phyloP scores from a whole-genome alignment of 2,888 invertebrate genomes.

The Seladonia tumulorum region DNA sequence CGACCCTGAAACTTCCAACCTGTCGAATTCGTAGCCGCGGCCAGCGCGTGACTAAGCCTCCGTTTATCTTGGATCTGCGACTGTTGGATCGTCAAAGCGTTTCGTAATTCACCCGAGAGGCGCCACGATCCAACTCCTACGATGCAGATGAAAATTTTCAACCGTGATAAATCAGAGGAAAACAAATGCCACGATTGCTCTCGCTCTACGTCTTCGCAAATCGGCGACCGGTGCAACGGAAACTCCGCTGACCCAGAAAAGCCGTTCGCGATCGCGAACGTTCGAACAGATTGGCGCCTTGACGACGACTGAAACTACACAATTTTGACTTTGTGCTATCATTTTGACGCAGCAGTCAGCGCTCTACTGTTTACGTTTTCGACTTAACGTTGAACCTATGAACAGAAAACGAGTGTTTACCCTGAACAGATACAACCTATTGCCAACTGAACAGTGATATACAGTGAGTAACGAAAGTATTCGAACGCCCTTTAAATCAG shows the following conservation, averaged over 20 bases:
- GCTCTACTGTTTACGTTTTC: too few species aligned
- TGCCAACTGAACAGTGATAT: too few species aligned
- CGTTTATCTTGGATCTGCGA: constrained; percentile 39
- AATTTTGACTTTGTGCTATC: too few species aligned
- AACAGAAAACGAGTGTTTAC: too few species aligned
- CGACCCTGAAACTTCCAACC: constrained; percentile 53
- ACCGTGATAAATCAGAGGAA: not conserved
- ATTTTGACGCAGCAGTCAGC: too few species aligned
- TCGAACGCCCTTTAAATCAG: too few species aligned
- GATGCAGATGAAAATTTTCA: not conserved
- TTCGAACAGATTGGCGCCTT: too few species aligned
- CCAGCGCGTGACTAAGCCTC: constrained; percentile 30
- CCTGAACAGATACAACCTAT: too few species aligned
- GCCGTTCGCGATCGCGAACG: not conserved
- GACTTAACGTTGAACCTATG: too few species aligned
- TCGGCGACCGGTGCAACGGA: constrained; percentile 45
- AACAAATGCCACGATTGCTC: not conserved
- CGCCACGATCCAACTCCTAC: not conserved
- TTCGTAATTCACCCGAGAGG: constrained; percentile 48
- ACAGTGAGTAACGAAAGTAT: too few species aligned
- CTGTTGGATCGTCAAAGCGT: constrained; percentile 37
- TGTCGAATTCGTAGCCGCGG: constrained; percentile 40
- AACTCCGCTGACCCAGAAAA: constrained; percentile 45
- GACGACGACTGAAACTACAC: too few species aligned
- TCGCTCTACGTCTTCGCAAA: constrained; percentile 13